phyloP scores from a whole-genome alignment of 2,888 invertebrate species.

The Calephelis perditalis region DNA sequence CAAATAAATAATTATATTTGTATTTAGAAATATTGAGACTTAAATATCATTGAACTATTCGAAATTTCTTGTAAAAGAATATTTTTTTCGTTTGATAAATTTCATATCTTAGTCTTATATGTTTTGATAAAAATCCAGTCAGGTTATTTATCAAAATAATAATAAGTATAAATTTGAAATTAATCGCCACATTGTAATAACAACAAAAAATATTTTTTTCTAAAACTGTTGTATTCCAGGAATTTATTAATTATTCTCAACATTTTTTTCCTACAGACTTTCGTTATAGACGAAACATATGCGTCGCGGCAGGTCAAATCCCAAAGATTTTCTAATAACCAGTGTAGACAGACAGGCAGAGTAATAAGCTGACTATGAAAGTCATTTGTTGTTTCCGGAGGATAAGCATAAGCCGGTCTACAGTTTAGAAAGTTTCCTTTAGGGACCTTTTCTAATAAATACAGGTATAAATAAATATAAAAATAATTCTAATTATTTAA shows the following conservation, averaged over 20 bases:
- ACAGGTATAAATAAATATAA: conserved; percentile 2
- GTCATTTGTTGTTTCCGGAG: no score
- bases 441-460: conserved; percentile 2
- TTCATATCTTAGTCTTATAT: no score
- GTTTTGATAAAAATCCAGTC: background rate
- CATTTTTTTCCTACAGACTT: conserved; percentile 4
- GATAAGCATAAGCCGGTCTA: background rate
- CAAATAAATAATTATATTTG: background rate
- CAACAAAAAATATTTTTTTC: background rate
- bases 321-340: background rate
- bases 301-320: background rate
- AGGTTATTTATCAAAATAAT: conserved; percentile 7
- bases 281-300: background rate
- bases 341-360: background rate
- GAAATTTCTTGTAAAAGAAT: no score
- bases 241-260: conserved; percentile 1
- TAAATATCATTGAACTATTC: no score
- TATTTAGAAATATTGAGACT: no score
- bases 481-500: background rate
- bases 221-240: background rate
- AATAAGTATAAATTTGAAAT: conserved; percentile 2
- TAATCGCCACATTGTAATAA: background rate
- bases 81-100: no score
- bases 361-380: no score
- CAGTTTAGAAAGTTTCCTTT: conserved; percentile 3